These are phyloP conservation scores for Melanostoma mellinum DNA, from an alignment of 2,888 invertebrate species.

Conservation along the genomic window DNA sequence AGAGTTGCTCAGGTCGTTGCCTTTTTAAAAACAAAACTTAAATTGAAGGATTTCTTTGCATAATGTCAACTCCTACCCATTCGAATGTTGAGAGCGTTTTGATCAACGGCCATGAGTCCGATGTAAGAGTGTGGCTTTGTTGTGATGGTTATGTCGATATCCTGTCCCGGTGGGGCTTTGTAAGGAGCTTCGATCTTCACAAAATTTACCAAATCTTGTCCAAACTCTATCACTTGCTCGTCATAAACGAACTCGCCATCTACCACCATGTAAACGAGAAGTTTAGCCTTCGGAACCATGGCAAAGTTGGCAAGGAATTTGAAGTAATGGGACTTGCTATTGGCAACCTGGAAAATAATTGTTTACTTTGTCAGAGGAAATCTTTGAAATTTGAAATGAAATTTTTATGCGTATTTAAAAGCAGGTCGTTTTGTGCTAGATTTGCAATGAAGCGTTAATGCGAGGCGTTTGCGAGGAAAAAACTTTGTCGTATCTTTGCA, in stretches of 20 bases:
- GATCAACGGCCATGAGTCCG: slow-evolving; percentile 94
- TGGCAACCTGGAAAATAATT: slow-evolving; percentile 76
- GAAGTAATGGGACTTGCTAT: slow-evolving; percentile 78
- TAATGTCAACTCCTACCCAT: slow-evolving; percentile 83
- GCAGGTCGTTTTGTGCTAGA: too few relatives aligned
- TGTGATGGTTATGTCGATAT: slow-evolving; percentile 90
- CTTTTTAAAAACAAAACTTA: slow-evolving; percentile 64
- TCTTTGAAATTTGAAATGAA: not conserved
- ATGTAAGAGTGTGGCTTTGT: slow-evolving; percentile 94
- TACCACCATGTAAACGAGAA: slow-evolving; percentile 90
- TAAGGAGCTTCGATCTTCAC: slow-evolving; percentile 87
- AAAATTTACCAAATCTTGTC: slow-evolving; percentile 90
- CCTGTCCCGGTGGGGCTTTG: slow-evolving; percentile 89
- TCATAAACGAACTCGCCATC: slow-evolving; percentile 93
- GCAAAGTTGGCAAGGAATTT: slow-evolving; percentile 88
- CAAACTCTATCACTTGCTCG: slow-evolving; percentile 91
- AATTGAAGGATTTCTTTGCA: not conserved
- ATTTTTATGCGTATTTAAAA: too few relatives aligned
- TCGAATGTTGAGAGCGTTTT: slow-evolving; percentile 88
- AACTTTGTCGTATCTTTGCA: too few relatives aligned
- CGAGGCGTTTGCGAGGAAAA: not conserved
- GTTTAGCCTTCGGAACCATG: slow-evolving; percentile 93
- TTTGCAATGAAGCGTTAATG: too few relatives aligned
- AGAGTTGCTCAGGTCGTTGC: slow-evolving; percentile 78
- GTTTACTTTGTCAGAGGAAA: not conserved